Evolutionary conservation across 2,888 invertebrate genomes (phyloP), one percentile per base, ranked within the genome.

Genomic region (Boloria selene): DNA sequence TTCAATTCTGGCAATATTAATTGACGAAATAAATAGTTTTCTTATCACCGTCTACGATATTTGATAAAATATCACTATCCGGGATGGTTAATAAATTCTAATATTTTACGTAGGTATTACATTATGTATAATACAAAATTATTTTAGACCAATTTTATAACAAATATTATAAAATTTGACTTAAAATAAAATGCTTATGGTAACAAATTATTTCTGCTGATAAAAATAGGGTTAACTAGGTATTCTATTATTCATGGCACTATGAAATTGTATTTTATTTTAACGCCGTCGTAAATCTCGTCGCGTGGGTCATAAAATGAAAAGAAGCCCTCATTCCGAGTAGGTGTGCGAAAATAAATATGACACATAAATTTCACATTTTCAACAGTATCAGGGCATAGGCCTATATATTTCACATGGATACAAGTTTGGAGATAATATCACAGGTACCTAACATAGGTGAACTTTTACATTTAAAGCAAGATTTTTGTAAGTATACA

Each of bases 211-310:
- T 45, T 16, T 18, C 52, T 49, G 47, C 7, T 14, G n/a, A 31
- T 26, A 7, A 14, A 31, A 16, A 13, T 53, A 16, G 5, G 18
- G 10, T 26, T n/a, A 45, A 51, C 16, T 51, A 45, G 26, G 50
- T 56, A 51, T 50, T 44, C 58, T 64, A 59, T 87, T 83, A 75
- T 74, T 78, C 77, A 79, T 80, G 76, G 77, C 76, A 74, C 80
- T 79, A 84, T 84, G 85, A 87, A 88, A 90, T 86, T 88, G 86
- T 90, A 88, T 90, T 89, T 88, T 88, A 87, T 86, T 88, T 87
- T 85, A 87, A 86, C 83, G 79, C 77, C 74, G 74, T 78, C 86
- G 85, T 91, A 90, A 90, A 91, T 91, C 88, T 86, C 77, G 73
- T 73, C 74, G 78, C 77, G 77, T 75, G 74, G 75, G 82, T 79